These are phyloP conservation scores for Luidia sarsii DNA, from an alignment of 53 echinoderm and acorn worm species.

Conservation along the genomic window DNA sequence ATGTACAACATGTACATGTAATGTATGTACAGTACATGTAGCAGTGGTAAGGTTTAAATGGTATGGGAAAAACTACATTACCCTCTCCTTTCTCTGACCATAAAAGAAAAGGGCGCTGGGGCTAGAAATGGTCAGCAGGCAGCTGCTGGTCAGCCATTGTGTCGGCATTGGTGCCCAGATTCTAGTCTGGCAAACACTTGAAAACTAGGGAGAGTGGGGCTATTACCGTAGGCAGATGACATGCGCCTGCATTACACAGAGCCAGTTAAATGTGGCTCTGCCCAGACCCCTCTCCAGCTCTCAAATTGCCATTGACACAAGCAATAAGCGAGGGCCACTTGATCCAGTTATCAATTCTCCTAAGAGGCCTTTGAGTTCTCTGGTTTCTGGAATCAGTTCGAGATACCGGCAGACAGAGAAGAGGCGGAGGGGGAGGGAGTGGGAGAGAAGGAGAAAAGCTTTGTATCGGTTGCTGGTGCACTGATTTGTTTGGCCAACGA, in stretches of 20 bases:
- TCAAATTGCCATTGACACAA: conserved; percentile 2
- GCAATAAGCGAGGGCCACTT: neutral
- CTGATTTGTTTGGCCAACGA: neutral
- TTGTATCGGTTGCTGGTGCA: neutral
- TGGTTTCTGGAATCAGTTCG: neutral
- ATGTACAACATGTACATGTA: no score
- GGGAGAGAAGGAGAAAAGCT: neutral
- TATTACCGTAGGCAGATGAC: neutral
- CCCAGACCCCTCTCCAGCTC: neutral
- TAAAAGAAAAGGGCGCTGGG: no score
- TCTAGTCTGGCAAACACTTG: no score
- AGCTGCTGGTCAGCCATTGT: no score
- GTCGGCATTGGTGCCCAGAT: no score
- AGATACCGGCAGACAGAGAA: neutral
- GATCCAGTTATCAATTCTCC: neutral
- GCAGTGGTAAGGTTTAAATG: no score
- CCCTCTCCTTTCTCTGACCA: no score
- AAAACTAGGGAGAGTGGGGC: neutral
- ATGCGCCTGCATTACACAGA: neutral
- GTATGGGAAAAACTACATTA: no score
- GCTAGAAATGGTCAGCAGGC: no score
- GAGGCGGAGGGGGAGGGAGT: neutral
- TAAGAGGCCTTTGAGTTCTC: neutral
- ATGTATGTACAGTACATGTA: no score
- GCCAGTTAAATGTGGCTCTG: neutral